Evolutionary conservation across 1,140 invertebrate genomes (phyloP).

Genomic region (Hyles vespertilio): DNA sequence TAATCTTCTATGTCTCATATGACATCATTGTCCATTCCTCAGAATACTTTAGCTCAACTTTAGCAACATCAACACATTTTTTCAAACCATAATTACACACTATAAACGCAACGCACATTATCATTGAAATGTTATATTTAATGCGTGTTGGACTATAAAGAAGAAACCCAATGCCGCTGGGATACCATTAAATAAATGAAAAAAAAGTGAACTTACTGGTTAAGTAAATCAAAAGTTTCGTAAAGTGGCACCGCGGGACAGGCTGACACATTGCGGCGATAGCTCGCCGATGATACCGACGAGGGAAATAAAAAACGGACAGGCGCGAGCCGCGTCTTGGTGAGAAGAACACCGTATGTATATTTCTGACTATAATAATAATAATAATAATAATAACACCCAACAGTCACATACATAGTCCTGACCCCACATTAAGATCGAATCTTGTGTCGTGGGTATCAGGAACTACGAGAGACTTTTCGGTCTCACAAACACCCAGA

Average conservation of each 20-base stretch:
- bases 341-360: too few relatives aligned
- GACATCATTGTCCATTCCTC: too few relatives aligned
- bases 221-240: slow-evolving; percentile 49
- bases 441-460: too few relatives aligned
- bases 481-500: too few relatives aligned
- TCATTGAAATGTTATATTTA: too few relatives aligned
- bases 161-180: slow-evolving; percentile 5
- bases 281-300: slow-evolving; percentile 32
- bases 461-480: too few relatives aligned
- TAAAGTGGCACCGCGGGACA: slow-evolving; percentile 45
- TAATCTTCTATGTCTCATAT: too few relatives aligned
- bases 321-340: too few relatives aligned
- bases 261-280: slow-evolving; percentile 46
- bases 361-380: too few relatives aligned
- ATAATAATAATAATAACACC: too few relatives aligned
- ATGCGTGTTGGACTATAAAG: not conserved
- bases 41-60: not conserved
- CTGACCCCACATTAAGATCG: too few relatives aligned
- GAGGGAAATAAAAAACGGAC: slow-evolving; percentile 14
- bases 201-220: slow-evolving; percentile 26
- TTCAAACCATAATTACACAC: not conserved
- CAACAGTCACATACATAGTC: too few relatives aligned
- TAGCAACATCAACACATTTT: not conserved
- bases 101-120: slow-evolving; percentile 4
- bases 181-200: slow-evolving; percentile 26